Evolutionary conservation across 2,113 vertebrate species (phyloP), one percentile per base, ranked within the genome.

Genomic region (Capreolus pygargus): DNA sequence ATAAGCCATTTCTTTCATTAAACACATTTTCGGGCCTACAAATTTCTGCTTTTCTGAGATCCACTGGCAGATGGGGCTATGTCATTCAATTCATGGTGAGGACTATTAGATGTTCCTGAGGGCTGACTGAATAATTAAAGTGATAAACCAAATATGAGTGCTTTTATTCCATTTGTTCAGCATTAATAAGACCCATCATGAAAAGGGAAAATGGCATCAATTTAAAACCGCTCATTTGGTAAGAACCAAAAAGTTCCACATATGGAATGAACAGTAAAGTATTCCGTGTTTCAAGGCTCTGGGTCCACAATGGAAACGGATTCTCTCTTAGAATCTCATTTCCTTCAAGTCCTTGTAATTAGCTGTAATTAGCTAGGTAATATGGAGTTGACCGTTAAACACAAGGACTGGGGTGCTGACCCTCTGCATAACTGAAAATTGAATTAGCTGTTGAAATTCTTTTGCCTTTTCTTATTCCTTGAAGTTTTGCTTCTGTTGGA

Each of bases 241-340:
- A 88, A n/a, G 50, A 2, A 67, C 57, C 39, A 52, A 74, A 39
- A 74, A 94, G n/a, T 36, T 39, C 67, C 43, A 6, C 1, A 67
- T 10, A 55, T 1, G 33, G 25, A 92, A 86, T 16, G n/a, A 82
- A 11, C n/a, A 27, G 25, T 67, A 78, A 76, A 45, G 17, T 11
- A 61, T 36, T 89, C 58, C 90, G 43, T 50, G 54, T 43, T 92
- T 90, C 17, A 81, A 87, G 86, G 16, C 19, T 21, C 50, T 81
- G 25, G 36, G 43, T 64, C 21, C 45, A 67, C 27, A 67, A 27
- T 78, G n/a, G 39, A 96, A 90, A 88, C 9, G 23, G 3, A 47
- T 47, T 60, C 92, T 96, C 74, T 91, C n/a, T 91, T 30, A 76
- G 67, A 89, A 67, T 81, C 39, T 97, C 78, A 47, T 93, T 93